Evolutionary conservation across 2,797 vertebrate genomes (phyloP).

Genomic region (Denticeps clupeoides): DNA sequence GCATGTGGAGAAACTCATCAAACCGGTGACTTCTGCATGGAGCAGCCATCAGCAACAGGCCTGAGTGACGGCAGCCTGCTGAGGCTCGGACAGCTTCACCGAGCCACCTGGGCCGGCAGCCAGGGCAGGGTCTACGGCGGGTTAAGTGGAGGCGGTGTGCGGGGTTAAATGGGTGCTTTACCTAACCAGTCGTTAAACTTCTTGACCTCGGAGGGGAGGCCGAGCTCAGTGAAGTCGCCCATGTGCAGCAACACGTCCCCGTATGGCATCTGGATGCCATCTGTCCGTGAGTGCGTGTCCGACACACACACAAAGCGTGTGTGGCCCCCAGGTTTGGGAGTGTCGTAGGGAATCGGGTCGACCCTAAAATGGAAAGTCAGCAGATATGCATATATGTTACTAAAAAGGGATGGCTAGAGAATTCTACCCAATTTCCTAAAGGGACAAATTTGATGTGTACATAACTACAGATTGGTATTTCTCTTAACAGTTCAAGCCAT

Average conservation of each 20-base stretch:
- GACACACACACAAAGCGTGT: slow-evolving; percentile 81
- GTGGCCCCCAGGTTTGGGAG: slow-evolving; percentile 77
- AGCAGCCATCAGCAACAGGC: slow-evolving; percentile 13
- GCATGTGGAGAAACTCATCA: slow-evolving; percentile 3
- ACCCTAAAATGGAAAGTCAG: slow-evolving; percentile 21
- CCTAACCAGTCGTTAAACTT: slow-evolving; percentile 94
- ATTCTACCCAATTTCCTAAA: no score
- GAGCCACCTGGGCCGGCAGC: no score
- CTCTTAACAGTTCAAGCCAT: no score
- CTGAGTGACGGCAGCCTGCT: background rate
- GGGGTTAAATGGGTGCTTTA: slow-evolving; percentile 50
- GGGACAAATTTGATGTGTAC: no score
- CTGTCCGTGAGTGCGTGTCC: slow-evolving; percentile 82
- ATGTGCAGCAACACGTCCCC: slow-evolving; percentile 83
- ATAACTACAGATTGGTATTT: no score
- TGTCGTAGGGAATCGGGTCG: slow-evolving; percentile 73
- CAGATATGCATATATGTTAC: no score
- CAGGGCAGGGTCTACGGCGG: no score
- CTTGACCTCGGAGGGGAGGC: slow-evolving; percentile 83
- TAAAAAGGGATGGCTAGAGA: slow-evolving; percentile 16
- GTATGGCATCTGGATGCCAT: slow-evolving; percentile 86
- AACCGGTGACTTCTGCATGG: slow-evolving; percentile 10
- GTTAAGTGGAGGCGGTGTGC: background rate
- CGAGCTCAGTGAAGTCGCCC: slow-evolving; percentile 81
- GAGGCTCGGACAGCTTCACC: no score